Percentiles rank a stretch among this genome's conserved stretches.
Evolutionary conservation across 2,888 invertebrate genomes (phyloP).

Genomic region (Phyllotreta striolata): DNA sequence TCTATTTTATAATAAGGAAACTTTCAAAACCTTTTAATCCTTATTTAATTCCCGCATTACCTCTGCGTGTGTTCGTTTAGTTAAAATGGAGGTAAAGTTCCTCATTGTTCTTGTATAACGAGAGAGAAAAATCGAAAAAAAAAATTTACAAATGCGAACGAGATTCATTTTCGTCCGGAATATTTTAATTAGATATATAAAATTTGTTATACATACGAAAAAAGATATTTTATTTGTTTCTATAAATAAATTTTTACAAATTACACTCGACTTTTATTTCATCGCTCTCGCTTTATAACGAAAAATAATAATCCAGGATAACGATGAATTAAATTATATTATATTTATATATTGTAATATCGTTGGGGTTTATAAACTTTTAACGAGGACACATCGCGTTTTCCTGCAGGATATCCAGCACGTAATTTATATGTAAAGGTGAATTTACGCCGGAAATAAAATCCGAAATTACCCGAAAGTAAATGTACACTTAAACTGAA

Average conservation of each 20-base stretch:
- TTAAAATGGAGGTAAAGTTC: not conserved
- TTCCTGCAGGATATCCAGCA: too few relatives aligned
- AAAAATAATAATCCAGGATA: not conserved
- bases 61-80: too few relatives aligned
- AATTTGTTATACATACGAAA: slow-evolving; percentile 31
- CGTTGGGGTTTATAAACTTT: too few relatives aligned
- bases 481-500: too few relatives aligned
- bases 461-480: too few relatives aligned
- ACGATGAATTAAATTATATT: slow-evolving; percentile 4
- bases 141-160: not conserved
- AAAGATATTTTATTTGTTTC: slow-evolving; percentile 34
- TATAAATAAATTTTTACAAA: slow-evolving; percentile 36
- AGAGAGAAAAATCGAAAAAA: not conserved
- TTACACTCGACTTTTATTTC: slow-evolving; percentile 4
- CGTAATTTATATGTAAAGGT: too few relatives aligned
- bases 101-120: not conserved
- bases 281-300: not conserved
- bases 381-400: too few relatives aligned
- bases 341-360: too few relatives aligned
- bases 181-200: slow-evolving; percentile 23
- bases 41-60: too few relatives aligned
- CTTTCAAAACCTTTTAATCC: too few relatives aligned
- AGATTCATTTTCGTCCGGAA: slow-evolving; percentile 5
- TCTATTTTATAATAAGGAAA: too few relatives aligned
- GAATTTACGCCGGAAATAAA: too few relatives aligned